phyloP scores from a whole-genome alignment of 2,888 invertebrate genomes.

The Phorcus lineatus region DNA sequence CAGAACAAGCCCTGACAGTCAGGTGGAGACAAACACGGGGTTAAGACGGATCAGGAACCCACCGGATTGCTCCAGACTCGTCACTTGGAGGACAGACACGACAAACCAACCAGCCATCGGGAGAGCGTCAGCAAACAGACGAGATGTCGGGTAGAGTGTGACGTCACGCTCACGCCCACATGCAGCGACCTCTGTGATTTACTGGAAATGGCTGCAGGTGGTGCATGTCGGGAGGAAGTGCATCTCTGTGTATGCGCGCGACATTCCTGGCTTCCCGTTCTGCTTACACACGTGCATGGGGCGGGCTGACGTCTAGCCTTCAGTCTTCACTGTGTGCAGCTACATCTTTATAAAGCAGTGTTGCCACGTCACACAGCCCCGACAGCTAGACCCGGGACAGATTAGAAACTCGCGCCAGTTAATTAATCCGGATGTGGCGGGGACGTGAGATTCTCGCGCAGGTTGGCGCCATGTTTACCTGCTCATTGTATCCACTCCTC shows the following conservation, averaged over 20 bases:
- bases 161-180: neutral
- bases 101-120: neutral
- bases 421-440: slow-evolving; percentile 21
- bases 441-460: neutral
- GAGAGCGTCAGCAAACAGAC: neutral
- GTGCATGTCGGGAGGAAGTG: slow-evolving; percentile 17
- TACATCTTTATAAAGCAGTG: neutral
- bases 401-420: neutral
- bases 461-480: too few relatives aligned
- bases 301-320: neutral
- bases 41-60: neutral
- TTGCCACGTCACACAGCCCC: neutral
- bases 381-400: neutral
- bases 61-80: neutral
- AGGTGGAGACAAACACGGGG: slow-evolving; percentile 11
- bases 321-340: neutral
- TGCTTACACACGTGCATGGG: slow-evolving; percentile 4
- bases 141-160: neutral
- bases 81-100: neutral
- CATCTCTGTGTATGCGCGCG: neutral
- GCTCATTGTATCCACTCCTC: too few relatives aligned
- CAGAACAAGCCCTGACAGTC: neutral
- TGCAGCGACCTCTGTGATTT: neutral
- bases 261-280: neutral
- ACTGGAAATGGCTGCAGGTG: neutral